Evolutionary conservation across 2,888 invertebrate genomes (phyloP).

Genomic region (Neoscelio sp.): DNA sequence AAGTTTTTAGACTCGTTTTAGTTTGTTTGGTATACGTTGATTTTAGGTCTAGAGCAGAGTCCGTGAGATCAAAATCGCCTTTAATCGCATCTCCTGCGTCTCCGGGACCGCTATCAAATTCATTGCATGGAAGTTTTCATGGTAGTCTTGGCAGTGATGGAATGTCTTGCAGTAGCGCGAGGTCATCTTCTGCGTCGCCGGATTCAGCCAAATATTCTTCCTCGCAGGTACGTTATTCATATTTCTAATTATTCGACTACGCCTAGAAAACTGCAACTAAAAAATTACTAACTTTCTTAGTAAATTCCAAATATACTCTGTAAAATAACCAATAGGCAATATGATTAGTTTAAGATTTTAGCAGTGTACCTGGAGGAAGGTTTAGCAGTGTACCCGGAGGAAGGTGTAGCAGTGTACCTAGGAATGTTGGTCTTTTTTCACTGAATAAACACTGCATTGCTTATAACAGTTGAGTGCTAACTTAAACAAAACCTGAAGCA

Average conservation of each 20-base stretch:
- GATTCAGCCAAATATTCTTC: constrained; percentile 81
- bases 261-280: no score
- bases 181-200: constrained; percentile 82
- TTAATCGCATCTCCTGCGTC: constrained; percentile 81
- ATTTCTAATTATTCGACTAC: not conserved
- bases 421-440: no score
- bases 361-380: no score
- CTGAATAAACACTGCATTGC: no score
- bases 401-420: no score
- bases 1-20: constrained; percentile 17
- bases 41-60: constrained; percentile 81
- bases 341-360: no score
- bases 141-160: constrained; percentile 82
- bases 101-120: constrained; percentile 78
- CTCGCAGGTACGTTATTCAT: constrained; percentile 76
- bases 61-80: constrained; percentile 82
- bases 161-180: constrained; percentile 82
- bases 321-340: no score
- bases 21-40: constrained; percentile 4
- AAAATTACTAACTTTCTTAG: no score
- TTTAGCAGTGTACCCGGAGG: no score
- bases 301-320: no score
- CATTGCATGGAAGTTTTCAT: constrained; percentile 81
- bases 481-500: no score
- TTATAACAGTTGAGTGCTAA: no score